phyloP scores from a whole-genome alignment of 1,140 invertebrate species.

The Melipona quadrifasciata region DNA sequence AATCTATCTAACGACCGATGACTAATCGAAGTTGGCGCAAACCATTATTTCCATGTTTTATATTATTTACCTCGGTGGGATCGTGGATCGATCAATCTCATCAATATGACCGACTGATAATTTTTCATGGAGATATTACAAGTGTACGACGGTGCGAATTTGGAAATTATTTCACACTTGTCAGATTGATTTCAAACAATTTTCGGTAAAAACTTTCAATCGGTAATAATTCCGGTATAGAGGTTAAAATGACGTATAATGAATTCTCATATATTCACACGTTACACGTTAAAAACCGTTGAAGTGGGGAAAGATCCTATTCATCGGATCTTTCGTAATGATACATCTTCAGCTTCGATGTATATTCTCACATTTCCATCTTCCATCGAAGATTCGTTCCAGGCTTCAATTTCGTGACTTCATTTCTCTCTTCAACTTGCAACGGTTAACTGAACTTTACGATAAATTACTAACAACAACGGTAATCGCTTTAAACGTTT shows the following conservation, averaged over 20 bases:
- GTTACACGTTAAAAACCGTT: not conserved
- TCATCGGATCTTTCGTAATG: not conserved
- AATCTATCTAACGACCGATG: not conserved
- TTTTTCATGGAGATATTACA: too few species aligned
- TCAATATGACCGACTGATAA: too few species aligned
- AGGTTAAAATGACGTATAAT: not conserved
- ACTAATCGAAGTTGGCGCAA: slow-evolving; percentile 11
- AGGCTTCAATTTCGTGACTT: not conserved
- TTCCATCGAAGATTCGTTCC: not conserved
- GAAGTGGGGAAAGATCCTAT: not conserved
- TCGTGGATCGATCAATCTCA: not conserved
- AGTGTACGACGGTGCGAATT: too few species aligned
- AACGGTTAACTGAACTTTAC: not conserved
- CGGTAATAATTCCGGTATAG: not conserved
- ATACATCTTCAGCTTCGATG: not conserved
- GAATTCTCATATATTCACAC: not conserved
- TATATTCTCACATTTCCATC: not conserved
- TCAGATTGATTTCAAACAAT: too few species aligned
- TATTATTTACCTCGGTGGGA: not conserved
- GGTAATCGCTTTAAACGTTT: not conserved
- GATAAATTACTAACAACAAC: slow-evolving; percentile 3
- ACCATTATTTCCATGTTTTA: slow-evolving; percentile 43
- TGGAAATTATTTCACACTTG: too few species aligned
- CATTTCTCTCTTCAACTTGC: too few species aligned
- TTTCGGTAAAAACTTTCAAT: too few species aligned